phyloP scores from a whole-genome alignment of 2,888 invertebrate genomes.

The Hypomecis punctinalis region DNA sequence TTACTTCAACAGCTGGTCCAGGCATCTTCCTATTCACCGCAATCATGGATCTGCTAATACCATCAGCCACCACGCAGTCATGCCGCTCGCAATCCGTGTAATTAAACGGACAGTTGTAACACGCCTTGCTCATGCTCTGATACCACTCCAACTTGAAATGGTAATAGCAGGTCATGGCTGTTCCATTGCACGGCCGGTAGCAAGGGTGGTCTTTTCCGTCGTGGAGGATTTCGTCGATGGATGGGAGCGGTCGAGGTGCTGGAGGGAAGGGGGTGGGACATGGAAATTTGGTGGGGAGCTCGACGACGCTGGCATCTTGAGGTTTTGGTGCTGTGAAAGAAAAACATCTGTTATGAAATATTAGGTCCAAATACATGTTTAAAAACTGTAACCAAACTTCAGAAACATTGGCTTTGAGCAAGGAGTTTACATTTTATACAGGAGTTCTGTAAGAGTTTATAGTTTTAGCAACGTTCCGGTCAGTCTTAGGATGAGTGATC shows the following conservation, averaged over 20 bases:
- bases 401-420: no score
- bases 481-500: no score
- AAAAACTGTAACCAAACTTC: no score
- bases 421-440: no score
- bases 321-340: neutral
- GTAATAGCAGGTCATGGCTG: slow-evolving; percentile 33
- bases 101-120: slow-evolving; percentile 90
- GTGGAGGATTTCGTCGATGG: slow-evolving; percentile 3
- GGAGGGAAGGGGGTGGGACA: neutral
- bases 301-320: slow-evolving; percentile 5
- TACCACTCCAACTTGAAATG: slow-evolving; percentile 39
- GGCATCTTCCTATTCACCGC: slow-evolving; percentile 92
- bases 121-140: slow-evolving; percentile 77
- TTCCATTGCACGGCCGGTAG: slow-evolving; percentile 29
- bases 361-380: no score
- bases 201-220: slow-evolving; percentile 39
- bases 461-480: no score
- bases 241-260: neutral
- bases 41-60: slow-evolving; percentile 55
- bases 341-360: no score
- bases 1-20: slow-evolving; percentile 90
- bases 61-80: slow-evolving; percentile 37
- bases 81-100: slow-evolving; percentile 74
- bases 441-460: no score
- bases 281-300: neutral